Percentiles rank a stretch among this genome's conserved stretches.
Conservation (phyloP, 2,113 vertebrate genomes). For the Stercorarius parasiticus region DNA sequence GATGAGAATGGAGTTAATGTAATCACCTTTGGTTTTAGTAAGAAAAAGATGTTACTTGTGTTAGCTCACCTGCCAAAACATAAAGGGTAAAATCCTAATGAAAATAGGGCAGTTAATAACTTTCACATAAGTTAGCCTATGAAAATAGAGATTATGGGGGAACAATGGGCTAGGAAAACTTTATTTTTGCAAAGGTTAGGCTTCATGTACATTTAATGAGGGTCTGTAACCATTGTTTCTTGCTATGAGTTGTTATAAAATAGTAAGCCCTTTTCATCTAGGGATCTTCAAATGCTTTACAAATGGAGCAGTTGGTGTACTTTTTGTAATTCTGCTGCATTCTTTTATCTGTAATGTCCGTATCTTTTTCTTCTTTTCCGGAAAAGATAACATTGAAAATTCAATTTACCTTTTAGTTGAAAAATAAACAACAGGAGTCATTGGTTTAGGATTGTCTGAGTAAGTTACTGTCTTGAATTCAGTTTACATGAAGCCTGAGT, state of each 20-base stretch:
- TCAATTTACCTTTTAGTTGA: neutral
- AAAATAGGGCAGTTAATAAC: neutral
- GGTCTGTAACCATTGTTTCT: neutral
- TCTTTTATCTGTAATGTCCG: neutral
- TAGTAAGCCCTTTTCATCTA: neutral
- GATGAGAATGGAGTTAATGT: neutral
- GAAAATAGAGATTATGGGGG: neutral
- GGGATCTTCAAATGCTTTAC: neutral
- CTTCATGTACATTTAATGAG: neutral
- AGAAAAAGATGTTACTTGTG: neutral
- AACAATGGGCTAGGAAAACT: neutral
- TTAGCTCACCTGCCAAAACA: neutral
- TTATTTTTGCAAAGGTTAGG: neutral
- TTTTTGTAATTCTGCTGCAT: neutral
- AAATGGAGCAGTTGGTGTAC: neutral
- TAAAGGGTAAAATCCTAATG: neutral
- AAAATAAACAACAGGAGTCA: neutral
- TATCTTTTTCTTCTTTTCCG: neutral
- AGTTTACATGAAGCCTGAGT: neutral
- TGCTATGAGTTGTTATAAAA: neutral
- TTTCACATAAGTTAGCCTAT: neutral
- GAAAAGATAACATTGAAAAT: neutral
- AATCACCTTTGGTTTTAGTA: neutral
- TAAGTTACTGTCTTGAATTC: neutral
- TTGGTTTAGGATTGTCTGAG: neutral